Base-by-base conservation (phyloP, 2,113 vertebrate genomes). In the Ibidorhyncha struthersii region DNA sequence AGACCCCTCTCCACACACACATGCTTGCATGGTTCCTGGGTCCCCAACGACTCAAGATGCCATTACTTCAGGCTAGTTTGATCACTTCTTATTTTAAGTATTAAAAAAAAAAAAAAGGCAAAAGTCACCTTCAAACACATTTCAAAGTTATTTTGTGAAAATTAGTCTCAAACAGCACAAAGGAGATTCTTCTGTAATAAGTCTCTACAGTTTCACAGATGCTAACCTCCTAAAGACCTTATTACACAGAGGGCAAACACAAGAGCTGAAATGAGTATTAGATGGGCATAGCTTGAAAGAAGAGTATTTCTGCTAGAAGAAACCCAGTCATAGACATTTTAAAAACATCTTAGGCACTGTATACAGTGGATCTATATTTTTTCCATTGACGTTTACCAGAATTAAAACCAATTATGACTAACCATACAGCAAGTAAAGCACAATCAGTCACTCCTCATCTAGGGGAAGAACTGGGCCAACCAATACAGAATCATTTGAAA, bases 1-100 rank as follows among this genome's bases (percentile, higher is more conserved):
- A 78, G 25, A 36, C 3, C 23, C 9, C 40, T 19, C 67, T 23
- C 34, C 0, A 2, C 16, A n/a, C 12, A 18, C 23, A 14, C 0
- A 1, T 29, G 32, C 16, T 9, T 45, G 21, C 32, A 11, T 3
- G 2, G 22, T 22, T 6, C 65, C 34, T 59, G 22, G 12, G 20
- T 50, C 23, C 41, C 38, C 61, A 78, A 0, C 32, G 62, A 10
- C 59, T 84, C 2, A 2, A 69, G 50, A 55, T 8, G 14, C 38
- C 36, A 79, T 45, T 26, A 63, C 8, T 82, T 79, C 55, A 82
- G 15, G 36, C 49, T 52, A 3, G 14, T 40, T 87, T 61, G 30
- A 77, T 10, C 8, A 30, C 6, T 55, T 53, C 17, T 47, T 38
- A 45, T 53, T 17, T 47, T 38, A 45, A 45, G 45, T 45, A 19